Evolutionary conservation across 2,797 vertebrate genomes (phyloP), one percentile per base, ranked within the genome.

Genomic region (Paratrypauchen microcephalus): DNA sequence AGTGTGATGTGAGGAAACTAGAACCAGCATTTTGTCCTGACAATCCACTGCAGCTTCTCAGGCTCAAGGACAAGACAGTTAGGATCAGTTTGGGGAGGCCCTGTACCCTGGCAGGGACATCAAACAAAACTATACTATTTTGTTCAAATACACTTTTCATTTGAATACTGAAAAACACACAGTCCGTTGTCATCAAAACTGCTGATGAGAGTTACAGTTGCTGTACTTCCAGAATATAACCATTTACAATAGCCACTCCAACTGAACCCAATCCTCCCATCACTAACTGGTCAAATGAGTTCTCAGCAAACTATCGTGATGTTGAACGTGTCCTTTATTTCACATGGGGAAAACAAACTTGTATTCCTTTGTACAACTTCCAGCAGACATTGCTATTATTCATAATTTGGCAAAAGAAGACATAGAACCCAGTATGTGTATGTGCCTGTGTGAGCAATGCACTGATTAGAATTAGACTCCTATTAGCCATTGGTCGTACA

Each of bases 371-470:
- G 36, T 41, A 41, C 36, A 62, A 1, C 11, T 2, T 62, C 36
- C 60, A 62, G n/a, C 32, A 62, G 60, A 21, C 24, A 41, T 47
- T 75, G 59, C 47, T 66, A 63, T 68, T 77, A 70, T 65, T 71
- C 36, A 41, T 45, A 39, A 41, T 62, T 62, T 41, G 32, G n/a
- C 23, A 21, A 23, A 24, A 62, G 16, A 16, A 59, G 24, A 59
- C n/a, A 21, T 21, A 4, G 8, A 39, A 30, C 6, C 30, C 24
- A 15, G 26, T 19, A n/a, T 60, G 19, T n/a, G 0, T 32, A 11
- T 28, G 28, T 36, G 28, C 18, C 28, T 59, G 26, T 59, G 5
- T 19, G 21, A 64, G 41, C 62, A 26, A 8, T 24, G 61, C 19
- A 19, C 13, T 64, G 13, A 64, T 64, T 64, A 26, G 23, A 73